phyloP scores from a whole-genome alignment of 2,888 invertebrate species.

The Drosophila peninsularis region DNA sequence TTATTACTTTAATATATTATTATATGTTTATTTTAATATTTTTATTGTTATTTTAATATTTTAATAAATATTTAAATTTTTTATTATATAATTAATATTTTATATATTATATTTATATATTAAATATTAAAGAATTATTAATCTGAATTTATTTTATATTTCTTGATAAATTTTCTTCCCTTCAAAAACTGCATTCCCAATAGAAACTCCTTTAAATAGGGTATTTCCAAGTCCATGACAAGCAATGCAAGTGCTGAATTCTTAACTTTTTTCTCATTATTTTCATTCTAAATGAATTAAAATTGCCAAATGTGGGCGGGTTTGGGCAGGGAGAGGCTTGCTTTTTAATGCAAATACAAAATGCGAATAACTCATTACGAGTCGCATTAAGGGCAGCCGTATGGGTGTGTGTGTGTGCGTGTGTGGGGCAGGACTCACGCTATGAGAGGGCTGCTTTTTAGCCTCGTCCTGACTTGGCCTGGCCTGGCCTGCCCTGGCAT shows the following conservation, averaged over 20 bases:
- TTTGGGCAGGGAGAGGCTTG: slow-evolving; percentile 43
- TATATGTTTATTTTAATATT: too few species aligned
- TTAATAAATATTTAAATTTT: too few species aligned
- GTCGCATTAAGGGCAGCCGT: slow-evolving; percentile 73
- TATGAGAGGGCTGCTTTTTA: slow-evolving; percentile 69
- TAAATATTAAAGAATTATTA: too few species aligned
- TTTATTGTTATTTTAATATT: too few species aligned
- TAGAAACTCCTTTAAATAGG: not conserved
- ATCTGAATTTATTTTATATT: too few species aligned
- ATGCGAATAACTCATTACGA: slow-evolving; percentile 81
- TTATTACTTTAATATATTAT: too few species aligned
- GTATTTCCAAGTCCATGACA: slow-evolving; percentile 10
- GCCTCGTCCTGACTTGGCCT: slow-evolving; percentile 34
- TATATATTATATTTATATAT: too few species aligned
- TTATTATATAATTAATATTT: too few species aligned
- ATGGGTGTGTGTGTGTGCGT: slow-evolving; percentile 33
- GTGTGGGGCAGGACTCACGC: slow-evolving; percentile 52
- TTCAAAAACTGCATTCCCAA: too few species aligned
- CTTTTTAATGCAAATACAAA: slow-evolving; percentile 74
- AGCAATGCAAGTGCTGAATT: not conserved
- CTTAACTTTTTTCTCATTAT: slow-evolving; percentile 59
- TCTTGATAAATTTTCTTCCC: too few species aligned
- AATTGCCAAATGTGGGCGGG: slow-evolving; percentile 71
- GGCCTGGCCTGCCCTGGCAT: slow-evolving; percentile 37
- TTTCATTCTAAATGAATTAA: slow-evolving; percentile 76